Conservation (phyloP, 53 echinoderm and acorn worm genomes). For the Apostichopus leukothele region DNA sequence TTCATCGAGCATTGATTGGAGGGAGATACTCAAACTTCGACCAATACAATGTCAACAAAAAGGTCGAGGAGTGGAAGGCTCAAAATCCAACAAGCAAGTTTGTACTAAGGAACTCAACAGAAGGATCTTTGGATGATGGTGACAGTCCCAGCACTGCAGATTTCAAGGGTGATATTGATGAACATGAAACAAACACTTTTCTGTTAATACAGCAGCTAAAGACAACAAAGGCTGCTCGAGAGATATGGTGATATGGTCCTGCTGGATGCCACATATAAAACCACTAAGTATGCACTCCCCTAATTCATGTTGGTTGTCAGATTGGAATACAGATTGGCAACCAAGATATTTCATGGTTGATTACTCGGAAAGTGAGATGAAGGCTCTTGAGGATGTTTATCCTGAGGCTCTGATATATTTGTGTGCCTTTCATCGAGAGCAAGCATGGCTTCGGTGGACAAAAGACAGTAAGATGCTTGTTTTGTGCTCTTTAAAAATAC, state of each 20-base stretch:
- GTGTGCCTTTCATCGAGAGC: not conserved
- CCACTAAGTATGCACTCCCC: slow-evolving; percentile 50
- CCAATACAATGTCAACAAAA: not conserved
- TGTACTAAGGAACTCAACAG: no score
- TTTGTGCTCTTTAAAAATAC: no score
- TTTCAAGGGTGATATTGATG: no score
- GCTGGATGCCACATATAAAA: slow-evolving; percentile 46
- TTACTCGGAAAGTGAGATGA: slow-evolving; percentile 1
- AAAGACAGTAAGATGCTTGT: not conserved
- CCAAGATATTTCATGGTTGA: slow-evolving; percentile 4
- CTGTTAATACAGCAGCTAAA: not conserved
- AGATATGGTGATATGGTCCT: slow-evolving; percentile 8
- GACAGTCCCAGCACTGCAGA: not conserved
- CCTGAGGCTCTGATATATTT: not conserved
- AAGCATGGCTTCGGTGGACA: not conserved
- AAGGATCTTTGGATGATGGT: not conserved
- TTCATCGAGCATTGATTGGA: not conserved
- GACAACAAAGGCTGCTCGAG: not conserved
- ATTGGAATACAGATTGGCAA: not conserved
- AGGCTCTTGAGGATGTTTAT: not conserved
- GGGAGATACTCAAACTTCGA: not conserved
- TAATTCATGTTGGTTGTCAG: slow-evolving; percentile 46
- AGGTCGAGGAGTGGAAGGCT: no score
- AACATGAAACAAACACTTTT: not conserved
- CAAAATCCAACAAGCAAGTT: no score